Evolutionary conservation across 64 coral and sea anemone genomes (phyloP).

Genomic region (Actinia tenebrosa): DNA sequence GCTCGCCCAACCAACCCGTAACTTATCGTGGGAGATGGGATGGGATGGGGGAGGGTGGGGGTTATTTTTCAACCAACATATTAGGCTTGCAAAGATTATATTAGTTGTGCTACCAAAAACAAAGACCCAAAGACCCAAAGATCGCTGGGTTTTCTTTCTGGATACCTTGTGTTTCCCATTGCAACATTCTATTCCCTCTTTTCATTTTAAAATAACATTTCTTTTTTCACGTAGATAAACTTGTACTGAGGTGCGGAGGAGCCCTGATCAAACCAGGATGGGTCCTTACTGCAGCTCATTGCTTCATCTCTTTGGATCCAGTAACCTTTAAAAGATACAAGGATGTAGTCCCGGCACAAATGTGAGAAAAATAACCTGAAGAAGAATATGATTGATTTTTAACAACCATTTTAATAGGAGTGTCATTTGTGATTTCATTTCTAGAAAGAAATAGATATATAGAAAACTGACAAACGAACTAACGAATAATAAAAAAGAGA

Average conservation of each 20-base stretch:
- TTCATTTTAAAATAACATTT: neutral
- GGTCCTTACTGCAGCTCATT: slow-evolving; percentile 24
- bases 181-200: neutral
- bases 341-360: neutral
- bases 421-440: neutral
- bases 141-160: no score
- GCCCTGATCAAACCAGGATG: neutral
- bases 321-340: neutral
- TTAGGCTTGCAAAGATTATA: no score
- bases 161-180: no score
- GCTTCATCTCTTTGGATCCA: neutral
- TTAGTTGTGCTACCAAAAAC: no score
- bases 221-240: neutral
- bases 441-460: neutral
- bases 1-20: no score
- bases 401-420: no score
- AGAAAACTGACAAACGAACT: neutral
- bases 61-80: no score
- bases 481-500: neutral
- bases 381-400: neutral
- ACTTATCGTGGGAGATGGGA: no score
- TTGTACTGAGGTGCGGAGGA: neutral
- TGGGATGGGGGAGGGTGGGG: no score
- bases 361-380: neutral
- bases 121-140: no score